Conservation (phyloP, 1,140 invertebrate species). For the Lepeophtheirus salmonis region DNA sequence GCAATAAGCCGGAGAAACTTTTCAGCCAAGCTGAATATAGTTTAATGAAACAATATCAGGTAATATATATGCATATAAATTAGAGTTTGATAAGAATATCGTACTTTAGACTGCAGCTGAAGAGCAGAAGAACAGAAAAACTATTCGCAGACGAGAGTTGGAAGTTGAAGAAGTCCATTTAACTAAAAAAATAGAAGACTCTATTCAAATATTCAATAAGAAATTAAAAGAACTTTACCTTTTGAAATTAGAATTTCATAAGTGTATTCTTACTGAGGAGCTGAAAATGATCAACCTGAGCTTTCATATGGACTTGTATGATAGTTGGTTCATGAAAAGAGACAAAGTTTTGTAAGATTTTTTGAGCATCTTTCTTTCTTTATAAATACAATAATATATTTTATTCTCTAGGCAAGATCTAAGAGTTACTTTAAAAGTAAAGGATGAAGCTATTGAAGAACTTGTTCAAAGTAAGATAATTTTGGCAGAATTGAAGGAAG, state of each 20-base stretch:
- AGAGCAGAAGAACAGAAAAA: neutral
- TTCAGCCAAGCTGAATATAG: neutral
- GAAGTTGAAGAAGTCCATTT: neutral
- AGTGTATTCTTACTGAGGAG: constrained; percentile 11
- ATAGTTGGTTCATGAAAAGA: neutral
- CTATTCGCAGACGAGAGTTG: neutral
- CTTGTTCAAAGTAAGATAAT: neutral
- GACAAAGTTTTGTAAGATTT: neutral
- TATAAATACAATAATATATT: no score
- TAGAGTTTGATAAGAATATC: neutral
- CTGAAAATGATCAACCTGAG: neutral
- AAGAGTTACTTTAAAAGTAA: neutral
- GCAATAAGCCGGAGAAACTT: neutral
- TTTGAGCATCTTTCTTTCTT: no score
- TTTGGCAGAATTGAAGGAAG: neutral
- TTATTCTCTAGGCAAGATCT: neutral
- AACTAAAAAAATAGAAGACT: neutral
- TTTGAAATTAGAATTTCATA: neutral
- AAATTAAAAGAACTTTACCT: neutral
- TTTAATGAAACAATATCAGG: neutral
- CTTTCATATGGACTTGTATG: neutral
- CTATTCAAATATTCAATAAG: neutral
- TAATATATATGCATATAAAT: neutral
- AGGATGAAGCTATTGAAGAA: neutral
- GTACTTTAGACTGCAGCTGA: neutral